phyloP scores from a whole-genome alignment of 2,113 vertebrate species.

The Hippopotamus amphibius region DNA sequence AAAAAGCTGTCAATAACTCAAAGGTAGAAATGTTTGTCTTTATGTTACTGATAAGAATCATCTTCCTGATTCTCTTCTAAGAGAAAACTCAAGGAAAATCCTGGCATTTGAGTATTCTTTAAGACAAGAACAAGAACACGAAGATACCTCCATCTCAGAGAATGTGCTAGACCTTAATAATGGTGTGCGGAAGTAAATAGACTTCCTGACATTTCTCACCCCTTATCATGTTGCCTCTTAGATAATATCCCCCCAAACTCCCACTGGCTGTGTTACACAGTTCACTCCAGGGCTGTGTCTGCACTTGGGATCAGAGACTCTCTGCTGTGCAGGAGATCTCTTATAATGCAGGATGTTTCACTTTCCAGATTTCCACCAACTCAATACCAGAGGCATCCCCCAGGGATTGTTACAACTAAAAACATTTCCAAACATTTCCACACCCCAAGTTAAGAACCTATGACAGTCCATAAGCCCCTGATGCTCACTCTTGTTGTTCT shows the following conservation, averaged over 20 bases:
- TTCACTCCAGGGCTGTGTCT: background rate
- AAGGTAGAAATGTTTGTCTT: slow-evolving; percentile 15
- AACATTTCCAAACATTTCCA: background rate
- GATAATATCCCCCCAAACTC: background rate
- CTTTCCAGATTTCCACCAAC: background rate
- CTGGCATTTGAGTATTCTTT: background rate
- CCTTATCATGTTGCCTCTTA: background rate
- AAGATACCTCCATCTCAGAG: background rate
- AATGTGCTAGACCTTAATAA: background rate
- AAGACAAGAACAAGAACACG: background rate
- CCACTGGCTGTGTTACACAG: background rate
- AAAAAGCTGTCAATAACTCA: slow-evolving; percentile 10
- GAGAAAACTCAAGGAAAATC: background rate
- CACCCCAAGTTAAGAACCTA: background rate
- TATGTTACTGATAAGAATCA: background rate
- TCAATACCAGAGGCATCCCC: background rate
- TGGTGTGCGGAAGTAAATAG: background rate
- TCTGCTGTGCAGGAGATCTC: background rate
- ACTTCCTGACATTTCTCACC: background rate
- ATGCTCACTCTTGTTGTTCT: background rate
- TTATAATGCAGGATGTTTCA: background rate
- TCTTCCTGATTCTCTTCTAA: background rate
- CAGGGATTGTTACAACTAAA: background rate
- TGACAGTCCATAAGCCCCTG: background rate
- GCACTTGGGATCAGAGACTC: background rate